phyloP scores from a whole-genome alignment of 2,888 invertebrate genomes.

The Metalampra italica region DNA sequence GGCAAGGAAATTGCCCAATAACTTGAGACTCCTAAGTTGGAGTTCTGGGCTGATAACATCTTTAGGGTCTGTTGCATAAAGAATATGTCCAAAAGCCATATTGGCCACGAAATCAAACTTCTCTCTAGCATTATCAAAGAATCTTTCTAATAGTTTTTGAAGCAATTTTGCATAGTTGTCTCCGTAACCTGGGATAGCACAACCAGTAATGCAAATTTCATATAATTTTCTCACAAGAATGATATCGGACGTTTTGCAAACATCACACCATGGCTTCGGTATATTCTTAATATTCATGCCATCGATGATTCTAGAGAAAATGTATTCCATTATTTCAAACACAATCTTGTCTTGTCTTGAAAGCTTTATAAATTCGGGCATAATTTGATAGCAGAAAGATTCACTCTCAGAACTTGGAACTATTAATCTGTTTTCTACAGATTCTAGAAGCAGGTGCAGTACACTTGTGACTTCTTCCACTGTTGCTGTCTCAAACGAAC shows the following conservation, averaged over 20 bases:
- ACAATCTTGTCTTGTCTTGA: constrained; percentile 69
- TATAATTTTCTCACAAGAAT: constrained; percentile 60
- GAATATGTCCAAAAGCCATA: constrained; percentile 70
- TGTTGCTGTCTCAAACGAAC: constrained; percentile 50
- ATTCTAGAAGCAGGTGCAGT: constrained; percentile 61
- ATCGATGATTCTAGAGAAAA: constrained; percentile 68
- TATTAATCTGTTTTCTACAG: constrained; percentile 54
- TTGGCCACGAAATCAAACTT: constrained; percentile 79
- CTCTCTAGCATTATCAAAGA: constrained; percentile 56
- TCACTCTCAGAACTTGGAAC: constrained; percentile 40
- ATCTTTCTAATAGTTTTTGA: constrained; percentile 62
- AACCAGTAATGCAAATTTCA: constrained; percentile 71
- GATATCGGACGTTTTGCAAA: constrained; percentile 51
- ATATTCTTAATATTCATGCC: constrained; percentile 60
- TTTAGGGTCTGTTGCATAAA: constrained; percentile 59
- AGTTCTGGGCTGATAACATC: constrained; percentile 67
- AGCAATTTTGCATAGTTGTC: constrained; percentile 56
- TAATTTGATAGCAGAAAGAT: constrained; percentile 41
- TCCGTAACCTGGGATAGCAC: constrained; percentile 52
- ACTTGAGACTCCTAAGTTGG: constrained; percentile 72
- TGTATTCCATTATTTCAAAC: constrained; percentile 76
- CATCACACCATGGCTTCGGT: constrained; percentile 62
- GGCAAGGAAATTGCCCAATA: constrained; percentile 48
- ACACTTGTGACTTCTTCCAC: constrained; percentile 53
- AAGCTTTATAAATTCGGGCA: constrained; percentile 48